Conservation (phyloP, 2,113 vertebrate species). For the Macaca nemestrina region DNA sequence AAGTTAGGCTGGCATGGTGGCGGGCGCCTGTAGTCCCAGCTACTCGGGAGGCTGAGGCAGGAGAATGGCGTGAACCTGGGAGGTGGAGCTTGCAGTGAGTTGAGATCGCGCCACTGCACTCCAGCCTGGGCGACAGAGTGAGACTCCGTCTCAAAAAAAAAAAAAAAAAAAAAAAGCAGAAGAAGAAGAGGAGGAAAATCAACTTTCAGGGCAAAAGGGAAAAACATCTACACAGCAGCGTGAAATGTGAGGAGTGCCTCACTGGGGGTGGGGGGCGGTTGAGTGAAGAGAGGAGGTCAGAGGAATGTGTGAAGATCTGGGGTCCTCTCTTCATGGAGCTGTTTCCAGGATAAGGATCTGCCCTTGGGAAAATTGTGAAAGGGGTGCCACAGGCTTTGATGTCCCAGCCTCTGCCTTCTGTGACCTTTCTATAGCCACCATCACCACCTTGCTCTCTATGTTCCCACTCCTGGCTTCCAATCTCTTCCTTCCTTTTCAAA, state of each 20-base stretch:
- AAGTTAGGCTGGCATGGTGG: too few relatives aligned
- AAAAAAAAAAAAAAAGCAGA: constrained; percentile 43
- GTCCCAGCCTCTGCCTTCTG: background rate
- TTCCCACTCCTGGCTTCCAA: background rate
- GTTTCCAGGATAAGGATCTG: background rate
- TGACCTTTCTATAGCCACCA: background rate
- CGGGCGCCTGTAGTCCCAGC: too few relatives aligned
- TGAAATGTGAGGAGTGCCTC: background rate
- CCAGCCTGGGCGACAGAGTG: too few relatives aligned
- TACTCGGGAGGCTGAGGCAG: too few relatives aligned
- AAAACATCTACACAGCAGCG: background rate
- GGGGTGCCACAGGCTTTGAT: background rate
- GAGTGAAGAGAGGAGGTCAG: background rate
- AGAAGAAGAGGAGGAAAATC: constrained; percentile 26
- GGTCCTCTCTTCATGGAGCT: background rate
- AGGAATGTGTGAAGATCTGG: background rate
- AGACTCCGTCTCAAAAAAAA: background rate
- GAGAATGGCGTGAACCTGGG: too few relatives aligned
- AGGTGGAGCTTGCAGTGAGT: too few relatives aligned
- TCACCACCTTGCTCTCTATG: background rate
- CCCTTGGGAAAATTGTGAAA: background rate
- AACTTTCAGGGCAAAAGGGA: constrained; percentile 38
- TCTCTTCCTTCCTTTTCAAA: background rate
- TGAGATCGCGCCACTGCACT: too few relatives aligned
- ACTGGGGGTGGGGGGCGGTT: background rate